Base-by-base conservation (phyloP, 2,797 vertebrate genomes). In the Botia kubotai region DNA sequence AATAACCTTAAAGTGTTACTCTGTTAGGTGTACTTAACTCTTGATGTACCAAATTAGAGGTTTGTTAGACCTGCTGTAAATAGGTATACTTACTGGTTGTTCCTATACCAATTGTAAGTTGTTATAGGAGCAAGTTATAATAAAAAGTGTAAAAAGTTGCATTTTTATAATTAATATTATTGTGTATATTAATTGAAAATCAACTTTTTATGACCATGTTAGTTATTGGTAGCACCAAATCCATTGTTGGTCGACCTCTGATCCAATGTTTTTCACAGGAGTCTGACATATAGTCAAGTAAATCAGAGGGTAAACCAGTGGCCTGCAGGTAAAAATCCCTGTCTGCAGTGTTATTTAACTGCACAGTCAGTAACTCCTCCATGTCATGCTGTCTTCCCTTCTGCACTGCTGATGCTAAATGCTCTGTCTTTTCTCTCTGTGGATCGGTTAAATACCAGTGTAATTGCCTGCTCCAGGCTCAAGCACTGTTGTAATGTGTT, bases 371-470 rank as follows among this genome's bases (percentile, higher is more conserved):
- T 60, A 71, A 83, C 85, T 86, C 81, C 78, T 83, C 79, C 69
- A 39, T 87, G 82, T 85, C 86, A 85, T 82, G 92, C 88, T 91
- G 91, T 94, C 91, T 91, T 81, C 29, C 81, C 86, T 92, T 88
- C 0, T 85, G 70, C 83, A 91, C 89, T 90, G 83, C 90, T 89
- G 88, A 83, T 86, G 90, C 93, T 97, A 95, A 97, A 93, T 88
- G 89, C 89, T 93, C 92, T 91, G 79, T 90, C 85, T 93, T 90
- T 94, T 87, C 92, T 94, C 93, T 90, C 92, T 80, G 92, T 95
- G 92, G 95, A 95, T 93, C 93, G 92, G 92, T 95, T 96, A 96
- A 98, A 96, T 95, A 94, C 93, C 89, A 70, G 90, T 87, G 85
- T 98, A 96, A 97, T 99, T 96, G 95, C 94, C 91, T 89, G 91